These are phyloP conservation scores for Nematostella vectensis DNA, from an alignment of 92 coral and sea anemone species.

Conservation along the genomic window DNA sequence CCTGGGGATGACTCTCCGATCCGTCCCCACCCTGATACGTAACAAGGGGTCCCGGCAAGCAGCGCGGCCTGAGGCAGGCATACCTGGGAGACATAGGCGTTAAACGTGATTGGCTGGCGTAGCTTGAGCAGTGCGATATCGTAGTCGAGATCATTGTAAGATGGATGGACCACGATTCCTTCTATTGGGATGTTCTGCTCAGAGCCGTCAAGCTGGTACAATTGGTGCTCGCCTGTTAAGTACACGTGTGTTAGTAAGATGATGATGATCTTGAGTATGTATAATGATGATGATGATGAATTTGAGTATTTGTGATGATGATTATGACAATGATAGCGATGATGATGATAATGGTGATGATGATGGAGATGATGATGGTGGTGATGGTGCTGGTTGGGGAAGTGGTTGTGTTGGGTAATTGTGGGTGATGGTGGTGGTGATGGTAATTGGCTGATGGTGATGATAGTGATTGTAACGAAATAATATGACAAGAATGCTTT, in stretches of 20 bases:
- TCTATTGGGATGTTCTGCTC: conserved; percentile 69
- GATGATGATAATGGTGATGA: neutral
- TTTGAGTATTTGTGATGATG: neutral
- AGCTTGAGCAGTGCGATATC: conserved; percentile 82
- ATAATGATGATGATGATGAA: too few relatives aligned
- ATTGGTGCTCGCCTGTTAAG: conserved; percentile 49
- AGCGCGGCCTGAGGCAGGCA: conserved; percentile 68
- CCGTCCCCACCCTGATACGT: conserved; percentile 89
- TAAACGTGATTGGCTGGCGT: conserved; percentile 39
- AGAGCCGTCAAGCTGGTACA: conserved; percentile 46
- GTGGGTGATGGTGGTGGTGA: neutral
- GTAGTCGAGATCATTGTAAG: conserved; percentile 43
- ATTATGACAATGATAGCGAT: neutral
- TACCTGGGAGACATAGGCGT: conserved; percentile 55
- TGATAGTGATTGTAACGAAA: neutral
- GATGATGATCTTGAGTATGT: too few relatives aligned
- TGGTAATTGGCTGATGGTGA: neutral
- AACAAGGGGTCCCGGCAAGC: conserved; percentile 55
- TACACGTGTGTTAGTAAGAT: neutral
- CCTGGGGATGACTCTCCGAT: conserved; percentile 16
- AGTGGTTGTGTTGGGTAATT: neutral
- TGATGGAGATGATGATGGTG: neutral
- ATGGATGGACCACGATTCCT: conserved; percentile 47
- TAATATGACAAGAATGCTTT: neutral
- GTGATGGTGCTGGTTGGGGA: neutral